Base-by-base conservation (phyloP, 2,797 vertebrate species). In the Acrossocheilus fasciatus region DNA sequence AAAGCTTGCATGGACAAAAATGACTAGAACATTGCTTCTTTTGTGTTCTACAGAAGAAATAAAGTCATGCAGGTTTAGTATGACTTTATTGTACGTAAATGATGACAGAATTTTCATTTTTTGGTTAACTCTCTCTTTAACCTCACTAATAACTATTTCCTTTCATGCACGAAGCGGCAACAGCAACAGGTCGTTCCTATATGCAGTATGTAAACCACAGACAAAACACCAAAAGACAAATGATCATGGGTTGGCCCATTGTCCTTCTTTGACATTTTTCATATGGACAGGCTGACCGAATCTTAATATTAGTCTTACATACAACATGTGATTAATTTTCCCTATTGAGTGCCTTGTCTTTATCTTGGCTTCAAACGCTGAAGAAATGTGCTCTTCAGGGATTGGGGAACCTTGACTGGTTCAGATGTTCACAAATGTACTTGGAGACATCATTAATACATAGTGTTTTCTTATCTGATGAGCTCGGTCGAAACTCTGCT, bases 391-490 rank as follows among this genome's bases (percentile, higher is more conserved):
- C 93, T 92, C 86, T 94, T 92, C 88, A 91, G 91, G 93, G 94
- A 94, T 90, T 93, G 88, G 82, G 87, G 87, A 84, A 82, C 57
- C 73, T 83, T 86, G 92, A 92, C 89, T 90, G 92, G 92, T 93
- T 95, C 93, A 93, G 91, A 91, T 94, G 95, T 95, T 95, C 92
- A 93, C 85, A 95, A 96, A 96, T 94, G 90, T 91, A 93, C 78
- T 30, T 91, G 90, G 94, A 88, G 92, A 83, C 89, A 92, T 93
- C 93, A 95, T 94, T 96, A 96, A 95, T 95, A 92, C 90, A 93
- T 93, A 93, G 90, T 95, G 95, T 96, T 96, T 96, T 96, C 90
- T 92, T 96, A 95, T 94, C 93, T 94, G 94, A 96, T 96, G 94
- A 95, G 94, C 93, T 93, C 90, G 92, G 93, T 95, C 95, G 94